A percentile compares a stretch with the other conserved stretches of the same genome.
Conservation (phyloP, 2,888 invertebrate species). For the Octonoba sinensis region DNA sequence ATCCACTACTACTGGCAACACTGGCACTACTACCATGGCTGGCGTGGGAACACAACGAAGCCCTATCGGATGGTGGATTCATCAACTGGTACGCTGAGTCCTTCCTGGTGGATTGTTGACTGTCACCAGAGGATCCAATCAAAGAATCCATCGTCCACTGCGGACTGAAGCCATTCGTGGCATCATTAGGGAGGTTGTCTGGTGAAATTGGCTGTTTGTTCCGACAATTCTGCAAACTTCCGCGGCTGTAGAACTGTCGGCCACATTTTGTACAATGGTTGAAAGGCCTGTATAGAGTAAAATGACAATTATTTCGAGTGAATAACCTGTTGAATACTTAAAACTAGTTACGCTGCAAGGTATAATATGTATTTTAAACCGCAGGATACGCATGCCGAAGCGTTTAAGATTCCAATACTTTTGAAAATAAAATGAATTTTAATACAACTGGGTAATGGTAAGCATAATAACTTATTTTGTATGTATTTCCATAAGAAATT, state of each 20-base stretch:
- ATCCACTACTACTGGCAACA: slow-evolving; percentile 73
- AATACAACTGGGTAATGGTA: too few relatives aligned
- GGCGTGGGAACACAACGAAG: slow-evolving; percentile 64
- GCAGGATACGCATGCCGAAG: too few relatives aligned
- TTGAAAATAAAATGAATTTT: too few relatives aligned
- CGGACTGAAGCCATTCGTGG: slow-evolving; percentile 42
- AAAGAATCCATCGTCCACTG: slow-evolving; percentile 64
- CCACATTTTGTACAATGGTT: slow-evolving; percentile 63
- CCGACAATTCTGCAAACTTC: slow-evolving; percentile 27
- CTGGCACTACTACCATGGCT: slow-evolving; percentile 62
- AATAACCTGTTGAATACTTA: too few relatives aligned
- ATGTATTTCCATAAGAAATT: too few relatives aligned
- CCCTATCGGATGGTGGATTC: slow-evolving; percentile 54
- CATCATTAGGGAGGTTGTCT: not conserved
- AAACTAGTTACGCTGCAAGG: too few relatives aligned
- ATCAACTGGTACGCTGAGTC: slow-evolving; percentile 31
- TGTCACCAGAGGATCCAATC: slow-evolving; percentile 29
- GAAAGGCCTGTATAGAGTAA: slow-evolving; percentile 36
- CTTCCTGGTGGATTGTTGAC: slow-evolving; percentile 23
- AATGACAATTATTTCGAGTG: not conserved
- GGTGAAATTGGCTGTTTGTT: slow-evolving; percentile 22
- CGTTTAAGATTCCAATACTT: too few relatives aligned
- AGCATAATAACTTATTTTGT: too few relatives aligned
- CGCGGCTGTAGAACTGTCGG: slow-evolving; percentile 52
- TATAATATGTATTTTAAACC: too few relatives aligned